These are phyloP conservation scores for Sinotaia quadrata DNA, from an alignment of 2,888 invertebrate species.

Conservation along the genomic window DNA sequence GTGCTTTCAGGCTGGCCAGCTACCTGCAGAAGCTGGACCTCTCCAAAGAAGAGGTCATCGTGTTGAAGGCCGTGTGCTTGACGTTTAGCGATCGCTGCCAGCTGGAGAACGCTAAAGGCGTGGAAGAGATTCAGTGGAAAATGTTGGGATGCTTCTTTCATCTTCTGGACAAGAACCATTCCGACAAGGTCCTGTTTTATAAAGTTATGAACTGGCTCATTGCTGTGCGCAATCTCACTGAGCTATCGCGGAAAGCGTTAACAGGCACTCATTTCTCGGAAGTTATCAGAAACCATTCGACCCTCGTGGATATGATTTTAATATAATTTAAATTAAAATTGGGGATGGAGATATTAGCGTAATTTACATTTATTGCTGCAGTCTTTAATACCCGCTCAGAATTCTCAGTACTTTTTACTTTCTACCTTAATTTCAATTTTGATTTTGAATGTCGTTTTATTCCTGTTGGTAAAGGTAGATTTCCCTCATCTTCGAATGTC, in stretches of 20 bases:
- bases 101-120: not conserved
- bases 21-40: slow-evolving; percentile 7
- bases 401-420: no score
- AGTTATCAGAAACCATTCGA: slow-evolving; percentile 12
- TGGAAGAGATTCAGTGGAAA: slow-evolving; percentile 26
- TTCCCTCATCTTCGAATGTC: no score
- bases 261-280: slow-evolving; percentile 1
- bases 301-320: slow-evolving; percentile 9
- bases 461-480: no score
- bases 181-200: not conserved
- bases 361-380: not conserved
- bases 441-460: no score
- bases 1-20: slow-evolving; percentile 5
- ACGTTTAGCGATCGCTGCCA: slow-evolving; percentile 17
- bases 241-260: slow-evolving; percentile 13
- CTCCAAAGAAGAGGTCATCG: slow-evolving; percentile 14
- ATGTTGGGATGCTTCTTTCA: slow-evolving; percentile 18
- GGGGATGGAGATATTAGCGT: not conserved
- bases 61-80: slow-evolving; percentile 20
- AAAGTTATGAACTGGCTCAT: slow-evolving; percentile 11
- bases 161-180: slow-evolving; percentile 13
- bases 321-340: not conserved
- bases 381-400: no score
- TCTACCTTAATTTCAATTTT: no score
- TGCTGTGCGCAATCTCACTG: slow-evolving; percentile 7